These are phyloP conservation scores for Tinea semifulvella DNA, from an alignment of 2,888 invertebrate genomes.

Conservation along the genomic window DNA sequence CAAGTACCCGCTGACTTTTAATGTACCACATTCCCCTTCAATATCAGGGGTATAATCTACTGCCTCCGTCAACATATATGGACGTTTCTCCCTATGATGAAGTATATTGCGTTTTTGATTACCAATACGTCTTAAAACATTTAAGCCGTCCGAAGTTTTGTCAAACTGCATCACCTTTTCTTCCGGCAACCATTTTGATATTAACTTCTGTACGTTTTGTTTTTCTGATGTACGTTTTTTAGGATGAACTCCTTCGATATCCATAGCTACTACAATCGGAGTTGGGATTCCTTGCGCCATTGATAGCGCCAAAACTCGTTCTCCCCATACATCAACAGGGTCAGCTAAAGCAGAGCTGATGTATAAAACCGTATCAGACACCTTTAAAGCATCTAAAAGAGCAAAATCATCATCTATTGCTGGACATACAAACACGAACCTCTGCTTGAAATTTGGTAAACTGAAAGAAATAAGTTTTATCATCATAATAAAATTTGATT, in stretches of 20 bases:
- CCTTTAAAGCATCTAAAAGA: slow-evolving; percentile 83
- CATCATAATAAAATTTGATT: slow-evolving; percentile 14
- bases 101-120: slow-evolving; percentile 82
- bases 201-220: slow-evolving; percentile 69
- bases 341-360: slow-evolving; percentile 78
- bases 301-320: slow-evolving; percentile 77
- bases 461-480: slow-evolving; percentile 60
- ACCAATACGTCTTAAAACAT: slow-evolving; percentile 73
- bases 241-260: slow-evolving; percentile 75
- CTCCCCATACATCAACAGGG: slow-evolving; percentile 82
- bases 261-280: slow-evolving; percentile 76
- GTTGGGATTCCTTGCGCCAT: slow-evolving; percentile 86
- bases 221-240: slow-evolving; percentile 78
- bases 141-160: slow-evolving; percentile 77
- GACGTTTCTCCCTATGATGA: slow-evolving; percentile 77
- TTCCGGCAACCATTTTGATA: slow-evolving; percentile 80
- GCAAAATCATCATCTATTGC: slow-evolving; percentile 77
- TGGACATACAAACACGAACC: slow-evolving; percentile 84
- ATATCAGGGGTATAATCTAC: slow-evolving; percentile 69
- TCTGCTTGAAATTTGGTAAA: slow-evolving; percentile 85
- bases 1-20: slow-evolving; percentile 88
- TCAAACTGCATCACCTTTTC: slow-evolving; percentile 85
- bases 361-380: slow-evolving; percentile 86
- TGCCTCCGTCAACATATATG: slow-evolving; percentile 86
- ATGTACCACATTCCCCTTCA: slow-evolving; percentile 65